Evolutionary conservation across 2,797 vertebrate genomes (phyloP).

Genomic region (Apogon talboti): DNA sequence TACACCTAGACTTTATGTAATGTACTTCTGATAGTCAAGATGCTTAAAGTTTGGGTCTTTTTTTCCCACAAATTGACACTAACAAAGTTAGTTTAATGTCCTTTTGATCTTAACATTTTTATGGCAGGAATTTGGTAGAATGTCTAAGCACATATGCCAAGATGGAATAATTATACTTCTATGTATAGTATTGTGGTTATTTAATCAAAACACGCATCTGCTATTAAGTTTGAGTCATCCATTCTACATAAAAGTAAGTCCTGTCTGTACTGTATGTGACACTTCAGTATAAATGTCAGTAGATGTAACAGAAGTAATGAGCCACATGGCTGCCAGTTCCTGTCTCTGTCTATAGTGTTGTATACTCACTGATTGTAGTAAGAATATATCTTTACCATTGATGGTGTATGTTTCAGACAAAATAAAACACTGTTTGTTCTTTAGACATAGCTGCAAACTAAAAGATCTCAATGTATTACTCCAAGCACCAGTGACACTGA

Average conservation of each 20-base stretch:
- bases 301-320: background rate
- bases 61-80: background rate
- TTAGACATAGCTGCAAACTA: background rate
- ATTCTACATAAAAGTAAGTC: background rate
- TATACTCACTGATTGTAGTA: too few species aligned
- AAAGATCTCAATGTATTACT: background rate
- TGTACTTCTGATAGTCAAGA: too few species aligned
- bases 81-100: background rate
- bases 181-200: background rate
- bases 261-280: conserved; percentile 11
- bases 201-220: conserved; percentile 18
- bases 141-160: background rate
- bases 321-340: background rate
- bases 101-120: background rate
- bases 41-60: too few species aligned
- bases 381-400: background rate
- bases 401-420: background rate
- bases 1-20: too few species aligned
- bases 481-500: background rate
- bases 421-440: too few species aligned
- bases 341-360: background rate
- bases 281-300: conserved; percentile 20
- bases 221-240: conserved; percentile 1
- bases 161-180: background rate
- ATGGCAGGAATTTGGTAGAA: background rate